Percentiles rank a stretch among this genome's conserved stretches.
Conservation (phyloP, 2,888 invertebrate species). For the Beris morrisii region DNA sequence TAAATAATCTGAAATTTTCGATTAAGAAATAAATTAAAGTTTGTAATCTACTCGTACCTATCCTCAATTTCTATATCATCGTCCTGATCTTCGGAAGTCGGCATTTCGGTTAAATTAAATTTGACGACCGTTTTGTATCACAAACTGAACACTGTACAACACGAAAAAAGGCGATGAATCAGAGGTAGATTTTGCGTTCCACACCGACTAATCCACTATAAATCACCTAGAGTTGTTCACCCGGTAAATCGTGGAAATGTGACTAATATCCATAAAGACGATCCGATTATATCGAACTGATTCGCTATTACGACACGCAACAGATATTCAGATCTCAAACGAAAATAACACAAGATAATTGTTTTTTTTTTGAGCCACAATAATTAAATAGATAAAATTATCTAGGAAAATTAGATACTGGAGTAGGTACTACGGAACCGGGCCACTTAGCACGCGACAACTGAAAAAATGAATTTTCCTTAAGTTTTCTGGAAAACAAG, state of each 20-base stretch:
- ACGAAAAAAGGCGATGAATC: not conserved
- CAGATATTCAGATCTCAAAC: too few species aligned
- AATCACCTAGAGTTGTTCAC: not conserved
- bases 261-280: not conserved
- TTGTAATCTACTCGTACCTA: not conserved
- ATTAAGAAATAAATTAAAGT: too few species aligned
- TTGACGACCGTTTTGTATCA: not conserved
- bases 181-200: not conserved
- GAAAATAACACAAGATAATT: too few species aligned
- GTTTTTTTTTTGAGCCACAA: too few species aligned
- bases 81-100: slow-evolving; percentile 49
- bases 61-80: slow-evolving; percentile 51
- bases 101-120: slow-evolving; percentile 25
- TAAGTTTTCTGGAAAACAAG: slow-evolving; percentile 3
- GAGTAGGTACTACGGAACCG: not conserved
- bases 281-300: too few species aligned
- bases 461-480: slow-evolving; percentile 17
- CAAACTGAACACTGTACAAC: not conserved
- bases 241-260: not conserved
- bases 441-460: slow-evolving; percentile 19
- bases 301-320: too few species aligned
- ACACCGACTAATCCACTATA: not conserved
- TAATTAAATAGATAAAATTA: too few species aligned
- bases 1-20: too few species aligned
- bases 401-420: too few species aligned